phyloP scores from a whole-genome alignment of 2,113 vertebrate genomes.

The Chlorocebus sabaeus region DNA sequence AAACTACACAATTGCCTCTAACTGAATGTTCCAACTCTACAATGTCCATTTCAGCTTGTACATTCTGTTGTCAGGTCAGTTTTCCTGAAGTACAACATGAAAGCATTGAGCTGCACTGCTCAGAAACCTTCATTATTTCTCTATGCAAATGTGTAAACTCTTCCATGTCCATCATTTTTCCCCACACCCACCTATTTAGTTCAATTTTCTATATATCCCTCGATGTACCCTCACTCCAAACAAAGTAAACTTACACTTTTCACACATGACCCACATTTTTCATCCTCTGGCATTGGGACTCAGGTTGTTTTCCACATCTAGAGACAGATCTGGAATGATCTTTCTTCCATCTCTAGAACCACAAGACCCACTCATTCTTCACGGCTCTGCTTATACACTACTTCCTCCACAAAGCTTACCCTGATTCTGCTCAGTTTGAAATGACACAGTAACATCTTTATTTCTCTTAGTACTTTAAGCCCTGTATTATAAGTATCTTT shows the following conservation, averaged over 20 bases:
- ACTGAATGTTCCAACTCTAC: background rate
- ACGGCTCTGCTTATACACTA: background rate
- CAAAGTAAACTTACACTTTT: background rate
- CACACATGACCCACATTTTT: background rate
- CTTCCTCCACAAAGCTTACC: background rate
- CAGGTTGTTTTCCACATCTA: background rate
- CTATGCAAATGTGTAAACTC: background rate
- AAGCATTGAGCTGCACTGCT: background rate
- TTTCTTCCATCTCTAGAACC: background rate
- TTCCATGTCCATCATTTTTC: background rate
- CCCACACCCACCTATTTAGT: background rate
- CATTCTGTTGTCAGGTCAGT: background rate
- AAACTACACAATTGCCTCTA: background rate
- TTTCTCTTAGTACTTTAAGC: background rate
- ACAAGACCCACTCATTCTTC: background rate
- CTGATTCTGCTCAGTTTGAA: background rate
- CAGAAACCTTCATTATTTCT: background rate
- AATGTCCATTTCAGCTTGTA: background rate
- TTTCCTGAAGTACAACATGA: background rate
- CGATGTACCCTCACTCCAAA: background rate
- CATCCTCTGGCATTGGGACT: background rate
- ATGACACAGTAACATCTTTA: background rate
- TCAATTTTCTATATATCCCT: background rate
- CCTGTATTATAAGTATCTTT: background rate
- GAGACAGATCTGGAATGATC: background rate